Base-by-base conservation (phyloP, 2,797 vertebrate genomes). In the Etheostoma perlongum region DNA sequence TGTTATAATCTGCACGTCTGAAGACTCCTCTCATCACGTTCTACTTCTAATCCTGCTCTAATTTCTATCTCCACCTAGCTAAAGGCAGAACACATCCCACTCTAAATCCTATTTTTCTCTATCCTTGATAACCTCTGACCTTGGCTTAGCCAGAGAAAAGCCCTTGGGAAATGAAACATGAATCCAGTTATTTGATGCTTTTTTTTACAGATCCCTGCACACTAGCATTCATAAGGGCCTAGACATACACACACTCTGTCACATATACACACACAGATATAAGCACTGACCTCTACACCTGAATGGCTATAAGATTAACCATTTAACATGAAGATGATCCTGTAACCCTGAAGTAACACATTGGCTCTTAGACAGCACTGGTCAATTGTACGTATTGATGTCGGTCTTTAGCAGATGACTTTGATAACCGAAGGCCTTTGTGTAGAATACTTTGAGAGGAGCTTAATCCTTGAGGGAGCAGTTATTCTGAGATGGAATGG, bases 91-190 rank as follows among this genome's bases (percentile, higher is more conserved):
- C 85, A 72, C 83, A 79, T 72, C 62, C 66, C 48, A n/a, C 54
- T 69, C 53, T 81, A 84, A 89, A 86, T 92, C 85, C 87, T 84
- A 74, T 89, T 90, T 88, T 83, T 72, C 76, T 87, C 61, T 67
- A 58, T 87, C 69, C 79, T 60, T 2, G 74, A 91, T 91, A 90
- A 93, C 90, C 91, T 86, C 70, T 88, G 82, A 91, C 91, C 82
- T 89, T 76, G 73, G 66, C 68, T 84, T 78, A 92, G 84, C 82
- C 81, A n/a, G 79, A 86, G 84, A 89, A 84, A 88, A 88, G 82
- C 66, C 86, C 76, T 85, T 86, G 89, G 89, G 88, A 90, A 88
- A 85, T 88, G 86, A 90, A 91, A 92, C 58, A 86, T 48, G 54
- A 91, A 89, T 82, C 78, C 66, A 83, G 91, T 83, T 88, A 88